These are phyloP conservation scores for Lepidurus couesii DNA, from an alignment of 1,140 invertebrate genomes.

Conservation along the genomic window DNA sequence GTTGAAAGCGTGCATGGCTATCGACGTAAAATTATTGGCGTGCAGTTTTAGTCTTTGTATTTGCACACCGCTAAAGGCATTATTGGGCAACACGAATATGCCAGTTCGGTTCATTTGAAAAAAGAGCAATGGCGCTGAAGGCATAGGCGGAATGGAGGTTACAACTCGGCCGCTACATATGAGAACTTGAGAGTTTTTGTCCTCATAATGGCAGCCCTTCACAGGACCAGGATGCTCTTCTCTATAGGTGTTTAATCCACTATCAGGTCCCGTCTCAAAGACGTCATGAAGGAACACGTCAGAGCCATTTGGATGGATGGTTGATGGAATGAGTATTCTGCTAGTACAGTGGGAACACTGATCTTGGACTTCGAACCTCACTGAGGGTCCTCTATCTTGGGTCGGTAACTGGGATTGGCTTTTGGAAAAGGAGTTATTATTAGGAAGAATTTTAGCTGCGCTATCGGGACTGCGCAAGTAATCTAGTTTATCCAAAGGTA, in stretches of 20 bases:
- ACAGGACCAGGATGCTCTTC: conserved; percentile 12
- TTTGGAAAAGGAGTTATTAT: neutral
- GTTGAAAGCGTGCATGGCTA: conserved; percentile 27
- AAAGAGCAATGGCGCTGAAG: conserved; percentile 18
- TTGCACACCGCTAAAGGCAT: conserved; percentile 22
- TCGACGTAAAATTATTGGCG: conserved; percentile 21
- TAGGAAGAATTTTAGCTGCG: neutral
- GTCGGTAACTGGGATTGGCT: neutral
- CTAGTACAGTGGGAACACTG: neutral
- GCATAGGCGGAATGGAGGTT: conserved; percentile 23
- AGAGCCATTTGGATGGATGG: conserved; percentile 29
- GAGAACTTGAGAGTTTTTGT: neutral
- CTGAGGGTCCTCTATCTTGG: neutral
- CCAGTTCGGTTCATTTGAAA: conserved; percentile 31
- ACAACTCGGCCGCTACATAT: conserved; percentile 25
- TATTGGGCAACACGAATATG: neutral
- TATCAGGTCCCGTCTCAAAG: neutral
- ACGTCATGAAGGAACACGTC: conserved; percentile 31
- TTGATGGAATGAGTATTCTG: conserved; percentile 28
- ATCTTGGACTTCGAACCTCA: neutral
- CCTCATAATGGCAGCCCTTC: conserved; percentile 29
- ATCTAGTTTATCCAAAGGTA: neutral
- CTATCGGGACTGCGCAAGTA: neutral
- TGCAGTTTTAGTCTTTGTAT: conserved; percentile 25
- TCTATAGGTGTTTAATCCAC: neutral